Percentiles rank a stretch among this genome's conserved stretches.
phyloP scores from a whole-genome alignment of 2,797 vertebrate species.

The Craterocephalus amniculus region DNA sequence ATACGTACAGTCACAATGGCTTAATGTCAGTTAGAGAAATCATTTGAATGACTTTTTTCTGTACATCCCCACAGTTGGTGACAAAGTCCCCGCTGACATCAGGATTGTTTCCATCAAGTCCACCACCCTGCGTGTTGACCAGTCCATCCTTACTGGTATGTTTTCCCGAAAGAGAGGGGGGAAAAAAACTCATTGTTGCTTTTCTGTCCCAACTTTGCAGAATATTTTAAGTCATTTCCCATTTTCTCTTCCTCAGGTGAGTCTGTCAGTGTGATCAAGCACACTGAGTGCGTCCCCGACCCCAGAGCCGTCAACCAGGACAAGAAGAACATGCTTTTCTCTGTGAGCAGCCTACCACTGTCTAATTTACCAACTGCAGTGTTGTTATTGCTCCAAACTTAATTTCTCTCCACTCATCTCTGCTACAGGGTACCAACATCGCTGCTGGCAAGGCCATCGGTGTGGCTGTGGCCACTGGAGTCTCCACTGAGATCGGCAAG shows the following conservation, averaged over 20 bases:
- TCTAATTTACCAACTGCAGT: background rate
- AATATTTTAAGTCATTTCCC: conserved; percentile 9
- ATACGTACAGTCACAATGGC: background rate
- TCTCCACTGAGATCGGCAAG: conserved; percentile 94
- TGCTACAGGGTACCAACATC: conserved; percentile 91
- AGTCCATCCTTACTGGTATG: conserved; percentile 91
- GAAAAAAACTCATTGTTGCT: background rate
- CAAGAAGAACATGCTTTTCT: conserved; percentile 99
- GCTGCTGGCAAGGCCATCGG: conserved; percentile 92
- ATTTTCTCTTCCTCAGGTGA: conserved; percentile 82
- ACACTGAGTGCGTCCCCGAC: conserved; percentile 92
- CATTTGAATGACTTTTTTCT: conserved; percentile 1
- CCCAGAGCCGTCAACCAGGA: conserved; percentile 95
- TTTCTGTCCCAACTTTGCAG: background rate
- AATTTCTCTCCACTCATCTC: background rate
- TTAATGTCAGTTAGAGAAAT: conserved; percentile 5
- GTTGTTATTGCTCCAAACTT: background rate
- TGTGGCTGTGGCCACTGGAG: conserved; percentile 89
- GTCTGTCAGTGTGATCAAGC: conserved; percentile 97
- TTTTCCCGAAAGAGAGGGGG: conserved; percentile 13
- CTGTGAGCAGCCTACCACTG: conserved; percentile 80
- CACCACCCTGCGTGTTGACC: conserved; percentile 87
- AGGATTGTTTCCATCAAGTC: conserved; percentile 84
- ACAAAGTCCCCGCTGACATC: conserved; percentile 89
- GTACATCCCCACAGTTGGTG: conserved; percentile 79